Conservation (phyloP, 2,888 invertebrate genomes). For the Sericinus montela region DNA sequence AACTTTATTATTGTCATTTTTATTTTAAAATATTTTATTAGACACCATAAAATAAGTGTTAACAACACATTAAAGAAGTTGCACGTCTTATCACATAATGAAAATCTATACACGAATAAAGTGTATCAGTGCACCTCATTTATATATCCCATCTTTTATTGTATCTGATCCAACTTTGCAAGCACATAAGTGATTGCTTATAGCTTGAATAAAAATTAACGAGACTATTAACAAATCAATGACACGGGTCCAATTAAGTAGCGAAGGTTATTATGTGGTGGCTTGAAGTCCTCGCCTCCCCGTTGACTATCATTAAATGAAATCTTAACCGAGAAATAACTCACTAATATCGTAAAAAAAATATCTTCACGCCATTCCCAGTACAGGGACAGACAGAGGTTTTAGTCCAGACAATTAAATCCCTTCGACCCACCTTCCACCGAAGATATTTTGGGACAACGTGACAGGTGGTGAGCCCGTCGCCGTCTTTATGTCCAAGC, state of each 20-base stretch:
- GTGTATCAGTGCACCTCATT: slow-evolving; percentile 18
- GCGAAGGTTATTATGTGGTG: slow-evolving; percentile 49
- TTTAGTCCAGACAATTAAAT: too few relatives aligned
- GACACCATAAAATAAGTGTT: slow-evolving; percentile 19
- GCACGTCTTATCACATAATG: slow-evolving; percentile 27
- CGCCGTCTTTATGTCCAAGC: too few relatives aligned
- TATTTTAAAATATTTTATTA: slow-evolving; percentile 20
- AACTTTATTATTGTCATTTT: background rate
- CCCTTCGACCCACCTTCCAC: too few relatives aligned
- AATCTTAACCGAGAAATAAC: slow-evolving; percentile 46
- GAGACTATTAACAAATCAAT: slow-evolving; percentile 69
- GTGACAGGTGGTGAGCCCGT: too few relatives aligned
- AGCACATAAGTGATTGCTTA: slow-evolving; percentile 41
- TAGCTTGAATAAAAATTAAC: slow-evolving; percentile 57
- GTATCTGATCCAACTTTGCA: slow-evolving; percentile 42
- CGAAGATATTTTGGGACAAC: too few relatives aligned
- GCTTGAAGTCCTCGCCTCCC: slow-evolving; percentile 47
- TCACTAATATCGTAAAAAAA: slow-evolving; percentile 20
- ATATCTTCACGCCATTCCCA: too few relatives aligned
- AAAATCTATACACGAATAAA: slow-evolving; percentile 28
- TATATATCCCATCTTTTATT: slow-evolving; percentile 21
- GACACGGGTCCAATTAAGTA: slow-evolving; percentile 64
- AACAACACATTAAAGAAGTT: slow-evolving; percentile 6
- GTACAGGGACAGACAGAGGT: too few relatives aligned
- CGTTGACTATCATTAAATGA: slow-evolving; percentile 62